Evolutionary conservation across 2,888 invertebrate genomes (phyloP).

Genomic region (Gari tellinella): DNA sequence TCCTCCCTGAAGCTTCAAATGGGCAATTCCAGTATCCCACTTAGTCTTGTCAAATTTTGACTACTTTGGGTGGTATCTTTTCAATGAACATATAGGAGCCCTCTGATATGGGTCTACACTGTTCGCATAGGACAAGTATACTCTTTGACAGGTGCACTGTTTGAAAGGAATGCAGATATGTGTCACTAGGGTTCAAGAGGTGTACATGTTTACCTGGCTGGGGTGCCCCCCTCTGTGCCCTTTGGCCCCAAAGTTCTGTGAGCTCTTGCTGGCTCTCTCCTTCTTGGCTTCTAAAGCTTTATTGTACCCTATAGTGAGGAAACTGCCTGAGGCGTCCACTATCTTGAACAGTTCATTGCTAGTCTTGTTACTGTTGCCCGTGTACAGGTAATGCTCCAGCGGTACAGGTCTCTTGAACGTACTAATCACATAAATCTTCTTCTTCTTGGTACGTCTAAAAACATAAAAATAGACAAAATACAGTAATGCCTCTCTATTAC

Average conservation of each 20-base stretch:
- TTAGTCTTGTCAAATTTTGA: no score
- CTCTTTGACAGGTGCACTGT: no score
- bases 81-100: no score
- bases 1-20: no score
- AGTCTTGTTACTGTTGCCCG: slow-evolving; percentile 85
- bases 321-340: slow-evolving; percentile 91
- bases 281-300: slow-evolving; percentile 85
- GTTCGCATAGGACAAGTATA: no score
- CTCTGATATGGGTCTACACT: no score
- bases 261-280: slow-evolving; percentile 81
- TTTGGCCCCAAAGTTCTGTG: slow-evolving; percentile 82
- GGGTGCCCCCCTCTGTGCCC: slow-evolving; percentile 79
- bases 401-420: slow-evolving; percentile 98
- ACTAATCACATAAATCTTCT: slow-evolving; percentile 95
- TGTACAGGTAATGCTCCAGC: slow-evolving; percentile 96
- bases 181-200: no score
- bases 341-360: slow-evolving; percentile 88
- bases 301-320: slow-evolving; percentile 88
- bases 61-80: no score
- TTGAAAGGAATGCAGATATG: no score
- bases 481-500: no score
- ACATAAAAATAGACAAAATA: no score
- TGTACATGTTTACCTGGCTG: slow-evolving; percentile 65
- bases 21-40: no score
- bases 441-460: slow-evolving; percentile 87